Evolutionary conservation across 1,140 invertebrate genomes (phyloP).

Genomic region (Halictus rubicundus): DNA sequence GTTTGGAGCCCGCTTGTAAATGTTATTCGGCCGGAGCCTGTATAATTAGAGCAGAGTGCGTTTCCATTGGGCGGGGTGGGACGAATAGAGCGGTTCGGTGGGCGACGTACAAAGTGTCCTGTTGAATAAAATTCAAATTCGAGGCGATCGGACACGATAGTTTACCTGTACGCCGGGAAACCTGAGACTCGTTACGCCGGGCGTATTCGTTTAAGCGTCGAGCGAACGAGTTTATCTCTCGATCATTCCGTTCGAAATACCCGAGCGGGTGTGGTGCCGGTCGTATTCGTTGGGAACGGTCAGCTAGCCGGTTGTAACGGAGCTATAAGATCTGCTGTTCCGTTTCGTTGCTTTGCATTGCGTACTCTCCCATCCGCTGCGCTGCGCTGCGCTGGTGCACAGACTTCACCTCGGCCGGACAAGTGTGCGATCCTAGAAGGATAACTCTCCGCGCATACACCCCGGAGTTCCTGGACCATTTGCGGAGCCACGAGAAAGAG

Average conservation of each 20-base stretch:
- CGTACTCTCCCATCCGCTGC: constrained; percentile 36
- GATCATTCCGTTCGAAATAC: constrained; percentile 68
- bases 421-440: constrained; percentile 61
- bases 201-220: constrained; percentile 42
- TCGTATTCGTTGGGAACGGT: constrained; percentile 62
- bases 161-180: constrained; percentile 27
- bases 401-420: constrained; percentile 36
- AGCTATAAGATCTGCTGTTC: constrained; percentile 67
- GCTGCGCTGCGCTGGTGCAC: constrained; percentile 7
- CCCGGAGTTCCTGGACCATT: constrained; percentile 48
- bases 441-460: constrained; percentile 48
- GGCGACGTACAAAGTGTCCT: constrained; percentile 6
- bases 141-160: constrained; percentile 34
- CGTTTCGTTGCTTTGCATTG: constrained; percentile 67
- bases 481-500: constrained; percentile 13
- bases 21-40: too few relatives aligned
- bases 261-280: constrained; percentile 65
- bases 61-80: neutral
- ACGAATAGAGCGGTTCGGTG: neutral
- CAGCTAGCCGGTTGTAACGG: constrained; percentile 67
- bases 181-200: constrained; percentile 40
- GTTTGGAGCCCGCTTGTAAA: too few relatives aligned
- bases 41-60: neutral
- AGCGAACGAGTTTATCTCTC: constrained; percentile 61
- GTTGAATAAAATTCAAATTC: constrained; percentile 48